Evolutionary conservation across 2,888 invertebrate genomes (phyloP).

Genomic region (Xanthorhoe spadicearia): DNA sequence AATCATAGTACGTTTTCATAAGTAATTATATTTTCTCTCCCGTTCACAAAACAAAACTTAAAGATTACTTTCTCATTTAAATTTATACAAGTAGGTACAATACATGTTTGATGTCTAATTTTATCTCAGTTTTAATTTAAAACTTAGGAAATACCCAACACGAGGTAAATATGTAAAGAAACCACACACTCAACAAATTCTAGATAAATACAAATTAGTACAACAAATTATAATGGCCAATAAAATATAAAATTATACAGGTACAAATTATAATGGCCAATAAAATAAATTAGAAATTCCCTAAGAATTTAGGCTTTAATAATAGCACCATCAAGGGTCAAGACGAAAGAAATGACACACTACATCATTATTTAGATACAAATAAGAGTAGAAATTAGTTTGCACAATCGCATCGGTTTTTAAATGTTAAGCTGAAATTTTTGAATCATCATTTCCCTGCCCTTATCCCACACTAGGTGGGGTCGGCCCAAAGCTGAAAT

Average conservation of each 20-base stretch:
- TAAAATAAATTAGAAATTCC: not conserved
- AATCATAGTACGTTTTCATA: constrained; percentile 11
- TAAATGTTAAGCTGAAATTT: too few species aligned
- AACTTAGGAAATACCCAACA: constrained; percentile 9
- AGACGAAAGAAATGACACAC: not conserved
- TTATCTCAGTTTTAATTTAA: constrained; percentile 8
- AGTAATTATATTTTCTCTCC: constrained; percentile 24
- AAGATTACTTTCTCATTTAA: constrained; percentile 9
- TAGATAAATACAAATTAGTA: constrained; percentile 11
- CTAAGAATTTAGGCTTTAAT: constrained; percentile 1
- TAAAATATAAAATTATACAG: constrained; percentile 6
- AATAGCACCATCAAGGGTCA: constrained; percentile 30
- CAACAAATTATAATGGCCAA: constrained; percentile 28
- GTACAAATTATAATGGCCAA: too few species aligned
- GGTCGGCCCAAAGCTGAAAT: too few species aligned
- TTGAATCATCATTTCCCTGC: too few species aligned
- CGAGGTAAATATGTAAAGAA: constrained; percentile 2
- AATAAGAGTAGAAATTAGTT: too few species aligned
- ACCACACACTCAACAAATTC: constrained; percentile 10
- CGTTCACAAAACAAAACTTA: constrained; percentile 33
- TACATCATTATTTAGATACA: not conserved
- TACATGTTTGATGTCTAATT: constrained; percentile 5
- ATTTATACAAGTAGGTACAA: constrained; percentile 3
- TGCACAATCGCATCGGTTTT: too few species aligned
- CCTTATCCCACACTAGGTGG: too few species aligned